phyloP scores from a whole-genome alignment of 2,113 vertebrate genomes.

The Anarrhichthys ocellatus region DNA sequence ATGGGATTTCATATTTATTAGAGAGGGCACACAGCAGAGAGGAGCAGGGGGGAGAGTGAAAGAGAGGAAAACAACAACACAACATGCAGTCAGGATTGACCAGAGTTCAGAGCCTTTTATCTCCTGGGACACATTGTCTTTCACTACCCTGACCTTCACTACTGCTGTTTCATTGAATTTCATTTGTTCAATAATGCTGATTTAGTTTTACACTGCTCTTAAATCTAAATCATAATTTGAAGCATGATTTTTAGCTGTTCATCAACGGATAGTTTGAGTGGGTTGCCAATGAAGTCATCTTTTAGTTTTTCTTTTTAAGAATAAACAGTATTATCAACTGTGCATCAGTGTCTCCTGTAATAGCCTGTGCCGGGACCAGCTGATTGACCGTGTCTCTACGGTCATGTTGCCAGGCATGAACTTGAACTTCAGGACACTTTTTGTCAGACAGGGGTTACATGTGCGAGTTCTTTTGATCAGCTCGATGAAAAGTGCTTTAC shows the following conservation, averaged over 20 bases:
- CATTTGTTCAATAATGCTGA: not conserved
- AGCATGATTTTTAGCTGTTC: not conserved
- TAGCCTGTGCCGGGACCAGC: not conserved
- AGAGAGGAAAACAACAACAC: conserved; percentile 3
- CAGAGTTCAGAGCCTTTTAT: not conserved
- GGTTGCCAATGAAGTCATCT: not conserved
- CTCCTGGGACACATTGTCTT: not conserved
- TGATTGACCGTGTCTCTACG: not conserved
- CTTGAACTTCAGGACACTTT: not conserved
- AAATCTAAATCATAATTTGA: not conserved
- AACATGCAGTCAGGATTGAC: not conserved
- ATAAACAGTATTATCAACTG: too few species aligned
- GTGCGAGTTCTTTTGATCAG: conserved; percentile 48
- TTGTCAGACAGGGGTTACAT: not conserved
- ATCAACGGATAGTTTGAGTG: not conserved
- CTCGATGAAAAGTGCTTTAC: not conserved
- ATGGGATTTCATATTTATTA: conserved; percentile 42
- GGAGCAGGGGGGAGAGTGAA: not conserved
- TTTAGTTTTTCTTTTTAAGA: not conserved
- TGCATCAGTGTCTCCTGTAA: not conserved
- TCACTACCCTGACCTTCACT: not conserved
- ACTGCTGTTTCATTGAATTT: not conserved
- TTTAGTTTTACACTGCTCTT: not conserved
- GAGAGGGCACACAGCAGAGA: not conserved
- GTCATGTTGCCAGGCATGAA: not conserved